A percentile compares a stretch with the other conserved stretches of the same genome.
These are phyloP conservation scores for Eciton burchellii DNA, from an alignment of 1,140 invertebrate species.

Conservation along the genomic window DNA sequence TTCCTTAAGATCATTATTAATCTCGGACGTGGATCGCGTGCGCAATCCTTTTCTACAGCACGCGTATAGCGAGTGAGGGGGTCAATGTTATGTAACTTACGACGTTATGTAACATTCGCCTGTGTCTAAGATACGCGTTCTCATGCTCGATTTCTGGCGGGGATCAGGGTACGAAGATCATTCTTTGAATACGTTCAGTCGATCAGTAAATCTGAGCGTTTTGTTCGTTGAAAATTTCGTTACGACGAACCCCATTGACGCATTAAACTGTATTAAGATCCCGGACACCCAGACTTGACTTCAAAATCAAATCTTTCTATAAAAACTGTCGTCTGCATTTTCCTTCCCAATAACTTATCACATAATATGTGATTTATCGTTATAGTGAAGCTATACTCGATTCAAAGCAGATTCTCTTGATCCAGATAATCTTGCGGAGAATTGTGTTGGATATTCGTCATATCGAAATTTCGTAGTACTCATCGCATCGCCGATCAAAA, in stretches of 20 bases:
- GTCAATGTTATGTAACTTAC: background rate
- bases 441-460: slow-evolving; percentile 12
- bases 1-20: slow-evolving; percentile 65
- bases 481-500: background rate
- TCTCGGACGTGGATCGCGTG: slow-evolving; percentile 8
- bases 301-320: background rate
- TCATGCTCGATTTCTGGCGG: background rate
- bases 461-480: background rate
- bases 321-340: background rate
- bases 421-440: background rate
- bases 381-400: no score
- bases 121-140: background rate
- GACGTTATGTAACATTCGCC: background rate
- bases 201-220: background rate
- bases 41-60: slow-evolving; percentile 2
- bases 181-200: background rate
- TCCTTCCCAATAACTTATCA: background rate
- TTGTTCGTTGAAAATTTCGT: slow-evolving; percentile 10
- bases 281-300: background rate
- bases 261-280: background rate
- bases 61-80: background rate
- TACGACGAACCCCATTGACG: background rate
- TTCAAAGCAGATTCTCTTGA: background rate
- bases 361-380: no score
- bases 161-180: background rate